Evolutionary conservation across 1,140 invertebrate genomes (phyloP), one percentile per base, ranked within the genome.

Genomic region (Teleopsis dalmanni): DNA sequence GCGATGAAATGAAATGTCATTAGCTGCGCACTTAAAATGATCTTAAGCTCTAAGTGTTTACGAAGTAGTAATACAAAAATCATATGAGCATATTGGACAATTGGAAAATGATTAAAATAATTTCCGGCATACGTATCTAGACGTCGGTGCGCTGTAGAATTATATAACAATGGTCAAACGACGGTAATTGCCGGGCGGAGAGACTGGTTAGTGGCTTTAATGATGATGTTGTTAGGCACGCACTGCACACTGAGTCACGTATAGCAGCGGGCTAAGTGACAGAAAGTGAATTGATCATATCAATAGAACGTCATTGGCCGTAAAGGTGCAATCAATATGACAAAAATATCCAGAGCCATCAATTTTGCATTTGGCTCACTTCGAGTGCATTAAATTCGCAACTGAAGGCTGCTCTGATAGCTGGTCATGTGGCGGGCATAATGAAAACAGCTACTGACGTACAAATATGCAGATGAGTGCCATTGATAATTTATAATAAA

Each of bases 401-500:
- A 42, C 25, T 14, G 10, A 29, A 29, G 14, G 9, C n/a, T 14
- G 26, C 25, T n/a, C n/a, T n/a, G n/a, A n/a, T n/a, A n/a, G 31
- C 25, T 19, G 13, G 2, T 42, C n/a, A 13, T 10, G 3, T 22
- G 7, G 21, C n/a, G n/a, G 5, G 22, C 27, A 43, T 29, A 14
- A 21, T 4, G 2, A 3, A 43, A 21, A 43, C 18, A 19, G 6
- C 4, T 19, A 43, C 22, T 43, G 41, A 43, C 41, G 27, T 19
- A 29, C 16, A 10, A 27, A 29, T 43, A 43, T 43, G 41, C 27
- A 43, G 41, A 43, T 43, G 41, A 43, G 41, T 31, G 41, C 41
- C 26, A 43, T 43, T 43, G 41, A 43, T 43, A 43, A 43, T 43
- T 43, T 43, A 43, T 43, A 43, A 27, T 27, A 27, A 43, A 27